These are phyloP conservation scores for Crioceris asparagi DNA, from an alignment of 2,888 invertebrate species.

Conservation along the genomic window DNA sequence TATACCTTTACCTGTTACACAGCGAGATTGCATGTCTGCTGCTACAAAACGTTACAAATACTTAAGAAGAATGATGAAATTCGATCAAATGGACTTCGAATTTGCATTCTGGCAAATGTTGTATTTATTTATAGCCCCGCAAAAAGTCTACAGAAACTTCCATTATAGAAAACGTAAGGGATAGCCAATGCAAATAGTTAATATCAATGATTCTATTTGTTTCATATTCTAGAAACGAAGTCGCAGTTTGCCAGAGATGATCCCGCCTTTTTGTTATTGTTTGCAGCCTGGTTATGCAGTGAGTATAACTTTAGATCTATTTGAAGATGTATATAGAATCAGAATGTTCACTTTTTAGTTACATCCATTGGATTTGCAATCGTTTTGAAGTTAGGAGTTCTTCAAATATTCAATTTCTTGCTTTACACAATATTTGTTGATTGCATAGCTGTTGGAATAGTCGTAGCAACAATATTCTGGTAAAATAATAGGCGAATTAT, in stretches of 20 bases:
- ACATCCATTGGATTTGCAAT: slow-evolving; percentile 85
- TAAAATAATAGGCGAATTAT: no score
- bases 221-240: slow-evolving; percentile 67
- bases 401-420: slow-evolving; percentile 69
- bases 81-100: slow-evolving; percentile 98
- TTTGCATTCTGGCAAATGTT: slow-evolving; percentile 99
- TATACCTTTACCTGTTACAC: slow-evolving; percentile 49
- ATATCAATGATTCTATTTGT: slow-evolving; percentile 39
- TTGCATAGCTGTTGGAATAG: slow-evolving; percentile 51
- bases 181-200: slow-evolving; percentile 87
- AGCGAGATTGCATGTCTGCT: slow-evolving; percentile 67
- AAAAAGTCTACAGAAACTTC: slow-evolving; percentile 93
- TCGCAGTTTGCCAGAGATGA: slow-evolving; percentile 98
- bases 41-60: slow-evolving; percentile 83
- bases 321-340: neutral
- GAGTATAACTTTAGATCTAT: neutral
- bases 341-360: slow-evolving; percentile 26
- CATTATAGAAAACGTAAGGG: slow-evolving; percentile 92
- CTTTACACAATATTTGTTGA: slow-evolving; percentile 90
- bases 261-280: slow-evolving; percentile 91
- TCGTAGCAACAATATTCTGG: slow-evolving; percentile 23
- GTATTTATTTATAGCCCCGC: slow-evolving; percentile 86
- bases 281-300: slow-evolving; percentile 41
- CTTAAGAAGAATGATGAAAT: slow-evolving; percentile 71
- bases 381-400: slow-evolving; percentile 58